Evolutionary conservation across 2,113 vertebrate species (phyloP), one percentile per base, ranked within the genome.

Genomic region (Cyprinodon tularosa): DNA sequence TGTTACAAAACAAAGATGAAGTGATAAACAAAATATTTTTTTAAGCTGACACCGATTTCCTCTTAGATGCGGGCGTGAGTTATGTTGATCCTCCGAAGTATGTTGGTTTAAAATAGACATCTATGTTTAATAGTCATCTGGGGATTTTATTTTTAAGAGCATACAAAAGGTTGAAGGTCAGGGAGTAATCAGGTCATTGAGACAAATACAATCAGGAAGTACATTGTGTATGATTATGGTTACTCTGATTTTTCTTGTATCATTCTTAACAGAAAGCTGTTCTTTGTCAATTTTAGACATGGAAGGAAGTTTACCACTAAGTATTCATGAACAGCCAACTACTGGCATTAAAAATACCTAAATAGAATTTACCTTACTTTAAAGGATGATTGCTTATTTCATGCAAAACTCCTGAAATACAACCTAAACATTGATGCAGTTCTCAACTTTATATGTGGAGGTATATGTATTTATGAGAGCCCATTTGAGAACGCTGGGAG

Each of bases 121-220:
- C 72, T 69, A 29, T 74, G 76, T 71, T 67, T 68, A 85, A 86
- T 81, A 70, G 40, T 88, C 75, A 62, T 44, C 59, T 59, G 53
- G 75, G 78, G 37, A n/a, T 70, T 85, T 88, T 92, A 93, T 92
- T 92, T 93, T 86, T 89, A 92, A 90, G 67, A 77, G 71, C 72
- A 87, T 84, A 86, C 80, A 87, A 90, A 64, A 93, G 92, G 90
- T 92, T 86, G 76, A 74, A 84, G 86, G 87, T 91, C 89, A 91
- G 15, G 68, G 77, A 81, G 75, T 69, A 80, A 84, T 66, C 82
- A 86, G 83, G 73, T 85, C 80, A 84, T 37, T 68, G 66, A 45
- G 57, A 80, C 59, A 57, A 86, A 79, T 57, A 57, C 17, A 62
- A 83, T 57, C 12, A 47, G 20, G 61, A 12, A 5, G 22, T 7